Evolutionary conservation across 2,113 vertebrate genomes (phyloP).

Genomic region (Cervus canadensis): DNA sequence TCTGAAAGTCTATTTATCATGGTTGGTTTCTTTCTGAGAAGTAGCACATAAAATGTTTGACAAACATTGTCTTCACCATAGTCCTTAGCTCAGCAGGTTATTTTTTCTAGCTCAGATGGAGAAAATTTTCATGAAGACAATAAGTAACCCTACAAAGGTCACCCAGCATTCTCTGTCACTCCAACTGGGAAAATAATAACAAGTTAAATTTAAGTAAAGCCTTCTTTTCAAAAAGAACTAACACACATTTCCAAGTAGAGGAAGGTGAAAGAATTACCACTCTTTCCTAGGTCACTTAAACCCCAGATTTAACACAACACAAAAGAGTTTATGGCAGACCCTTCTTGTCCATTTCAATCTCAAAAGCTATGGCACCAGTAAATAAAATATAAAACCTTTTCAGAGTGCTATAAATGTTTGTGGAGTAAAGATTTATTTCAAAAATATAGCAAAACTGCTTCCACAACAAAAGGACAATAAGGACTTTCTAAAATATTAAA

Average conservation of each 20-base stretch:
- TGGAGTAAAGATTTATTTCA: not conserved
- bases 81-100: slow-evolving; percentile 30
- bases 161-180: slow-evolving; percentile 31
- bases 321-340: not conserved
- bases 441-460: not conserved
- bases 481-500: not conserved
- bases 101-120: slow-evolving; percentile 4
- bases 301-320: not conserved
- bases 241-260: not conserved
- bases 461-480: not conserved
- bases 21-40: not conserved
- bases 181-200: slow-evolving; percentile 42
- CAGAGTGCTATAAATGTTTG: not conserved
- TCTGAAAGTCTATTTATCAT: not conserved
- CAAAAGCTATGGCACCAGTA: not conserved
- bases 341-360: not conserved
- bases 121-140: slow-evolving; percentile 24
- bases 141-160: slow-evolving; percentile 30
- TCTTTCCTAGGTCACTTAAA: not conserved
- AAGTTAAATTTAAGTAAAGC: slow-evolving; percentile 25
- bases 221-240: slow-evolving; percentile 30
- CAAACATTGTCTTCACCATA: not conserved
- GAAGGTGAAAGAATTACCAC: not conserved
- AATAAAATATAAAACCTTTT: slow-evolving; percentile 1
- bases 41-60: not conserved